Conservation (phyloP, 2,113 vertebrate species). For the Indicator maculatus region DNA sequence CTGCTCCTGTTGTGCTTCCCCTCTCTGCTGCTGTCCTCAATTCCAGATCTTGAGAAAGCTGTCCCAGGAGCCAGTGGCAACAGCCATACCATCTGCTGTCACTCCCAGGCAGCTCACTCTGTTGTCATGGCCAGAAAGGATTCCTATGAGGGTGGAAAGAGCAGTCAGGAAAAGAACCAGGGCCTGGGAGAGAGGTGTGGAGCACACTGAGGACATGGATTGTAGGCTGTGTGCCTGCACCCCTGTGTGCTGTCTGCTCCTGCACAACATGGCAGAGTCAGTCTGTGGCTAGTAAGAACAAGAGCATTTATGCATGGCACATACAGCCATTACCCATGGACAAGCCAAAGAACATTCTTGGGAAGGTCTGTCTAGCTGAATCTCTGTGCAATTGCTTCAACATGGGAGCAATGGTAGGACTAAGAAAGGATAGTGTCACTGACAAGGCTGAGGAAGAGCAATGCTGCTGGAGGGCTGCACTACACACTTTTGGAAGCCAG, state of each 20-base stretch:
- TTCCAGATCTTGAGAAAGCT: constrained; percentile 99
- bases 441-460: neutral
- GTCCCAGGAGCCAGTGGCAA: constrained; percentile 97
- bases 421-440: neutral
- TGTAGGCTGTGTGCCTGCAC: rapidly evolving
- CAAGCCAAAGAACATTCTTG: neutral
- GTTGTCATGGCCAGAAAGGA: constrained; percentile 95
- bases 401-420: neutral
- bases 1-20: neutral
- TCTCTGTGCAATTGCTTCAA: neutral
- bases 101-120: constrained; percentile 96
- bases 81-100: constrained; percentile 92
- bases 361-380: neutral
- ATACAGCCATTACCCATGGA: rapidly evolving
- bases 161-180: neutral
- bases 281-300: neutral
- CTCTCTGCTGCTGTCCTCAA: constrained; percentile 58
- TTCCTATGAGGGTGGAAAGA: constrained; percentile 74
- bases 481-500: neutral
- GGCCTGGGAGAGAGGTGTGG: neutral
- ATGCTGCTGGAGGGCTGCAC: rapidly evolving
- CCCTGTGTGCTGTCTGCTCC: rapidly evolving
- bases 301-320: rapidly evolving
- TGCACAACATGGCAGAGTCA: rapidly evolving
- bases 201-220: rapidly evolving